phyloP scores from a whole-genome alignment of 2,888 invertebrate genomes.

The Hydriomena furcata region DNA sequence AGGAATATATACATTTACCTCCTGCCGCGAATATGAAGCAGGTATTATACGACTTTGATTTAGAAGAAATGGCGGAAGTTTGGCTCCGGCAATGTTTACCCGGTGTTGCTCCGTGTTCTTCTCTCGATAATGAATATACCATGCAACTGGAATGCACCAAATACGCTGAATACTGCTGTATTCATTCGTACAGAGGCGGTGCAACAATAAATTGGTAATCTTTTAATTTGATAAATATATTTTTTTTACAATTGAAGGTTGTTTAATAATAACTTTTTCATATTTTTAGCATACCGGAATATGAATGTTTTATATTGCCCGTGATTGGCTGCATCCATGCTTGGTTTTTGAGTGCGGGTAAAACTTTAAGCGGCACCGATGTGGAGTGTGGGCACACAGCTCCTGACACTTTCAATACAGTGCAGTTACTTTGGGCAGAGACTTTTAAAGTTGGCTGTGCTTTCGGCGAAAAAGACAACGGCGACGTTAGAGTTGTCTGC shows the following conservation, averaged over 20 bases:
- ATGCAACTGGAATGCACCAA: slow-evolving; percentile 72
- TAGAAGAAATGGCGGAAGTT: slow-evolving; percentile 62
- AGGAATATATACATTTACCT: slow-evolving; percentile 61
- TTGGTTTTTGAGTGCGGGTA: slow-evolving; percentile 66
- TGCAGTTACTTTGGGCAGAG: slow-evolving; percentile 68
- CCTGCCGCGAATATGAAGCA: slow-evolving; percentile 72
- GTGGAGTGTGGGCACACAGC: slow-evolving; percentile 63
- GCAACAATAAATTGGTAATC: slow-evolving; percentile 52
- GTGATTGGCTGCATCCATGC: slow-evolving; percentile 68
- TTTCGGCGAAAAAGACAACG: slow-evolving; percentile 50
- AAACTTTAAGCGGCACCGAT: slow-evolving; percentile 52
- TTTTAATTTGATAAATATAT: neutral
- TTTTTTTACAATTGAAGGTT: neutral
- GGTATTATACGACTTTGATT: slow-evolving; percentile 67
- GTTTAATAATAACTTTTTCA: neutral
- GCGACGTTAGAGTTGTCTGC: slow-evolving; percentile 66
- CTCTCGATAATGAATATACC: slow-evolving; percentile 60
- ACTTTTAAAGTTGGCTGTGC: slow-evolving; percentile 74
- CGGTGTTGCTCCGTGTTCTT: slow-evolving; percentile 67
- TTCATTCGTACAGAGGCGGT: slow-evolving; percentile 36
- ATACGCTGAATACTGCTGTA: slow-evolving; percentile 60
- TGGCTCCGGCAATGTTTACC: slow-evolving; percentile 74
- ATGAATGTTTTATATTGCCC: slow-evolving; percentile 64
- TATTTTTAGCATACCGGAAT: slow-evolving; percentile 56
- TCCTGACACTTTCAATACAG: slow-evolving; percentile 56